Conservation (phyloP, 2,113 vertebrate species). For the Carassius gibelio region DNA sequence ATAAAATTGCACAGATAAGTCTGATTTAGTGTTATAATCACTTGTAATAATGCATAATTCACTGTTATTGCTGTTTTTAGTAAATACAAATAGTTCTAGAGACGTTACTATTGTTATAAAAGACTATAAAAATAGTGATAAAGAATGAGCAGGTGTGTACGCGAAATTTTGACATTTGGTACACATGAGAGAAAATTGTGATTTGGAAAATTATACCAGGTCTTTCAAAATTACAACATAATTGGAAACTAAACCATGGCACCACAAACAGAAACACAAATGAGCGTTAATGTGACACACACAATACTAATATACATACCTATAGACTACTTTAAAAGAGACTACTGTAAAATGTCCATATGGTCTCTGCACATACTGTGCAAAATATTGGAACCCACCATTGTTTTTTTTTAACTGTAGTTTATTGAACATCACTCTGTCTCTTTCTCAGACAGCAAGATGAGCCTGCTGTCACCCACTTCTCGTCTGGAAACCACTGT, state of each 20-base stretch:
- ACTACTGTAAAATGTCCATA: not conserved
- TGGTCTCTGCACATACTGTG: not conserved
- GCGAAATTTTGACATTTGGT: not conserved
- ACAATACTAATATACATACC: not conserved
- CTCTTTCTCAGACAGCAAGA: conserved; percentile 49
- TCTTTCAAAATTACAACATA: not conserved
- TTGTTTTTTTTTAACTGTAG: not conserved
- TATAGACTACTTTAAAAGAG: not conserved
- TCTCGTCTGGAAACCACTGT: not conserved
- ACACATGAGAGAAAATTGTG: not conserved
- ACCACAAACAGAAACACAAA: not conserved
- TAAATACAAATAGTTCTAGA: not conserved
- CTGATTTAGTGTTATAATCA: not conserved
- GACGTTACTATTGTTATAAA: not conserved
- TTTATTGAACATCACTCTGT: not conserved
- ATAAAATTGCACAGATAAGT: not conserved
- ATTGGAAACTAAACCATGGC: not conserved
- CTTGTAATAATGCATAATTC: not conserved
- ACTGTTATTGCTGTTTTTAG: not conserved
- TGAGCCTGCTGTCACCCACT: conserved; percentile 54
- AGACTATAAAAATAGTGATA: not conserved
- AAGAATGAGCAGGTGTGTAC: not conserved
- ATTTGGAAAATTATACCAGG: not conserved
- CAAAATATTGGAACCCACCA: not conserved
- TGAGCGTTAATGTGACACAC: not conserved